Conservation (phyloP, 2,113 vertebrate genomes). For the Phalacrocorax brasilianus region DNA sequence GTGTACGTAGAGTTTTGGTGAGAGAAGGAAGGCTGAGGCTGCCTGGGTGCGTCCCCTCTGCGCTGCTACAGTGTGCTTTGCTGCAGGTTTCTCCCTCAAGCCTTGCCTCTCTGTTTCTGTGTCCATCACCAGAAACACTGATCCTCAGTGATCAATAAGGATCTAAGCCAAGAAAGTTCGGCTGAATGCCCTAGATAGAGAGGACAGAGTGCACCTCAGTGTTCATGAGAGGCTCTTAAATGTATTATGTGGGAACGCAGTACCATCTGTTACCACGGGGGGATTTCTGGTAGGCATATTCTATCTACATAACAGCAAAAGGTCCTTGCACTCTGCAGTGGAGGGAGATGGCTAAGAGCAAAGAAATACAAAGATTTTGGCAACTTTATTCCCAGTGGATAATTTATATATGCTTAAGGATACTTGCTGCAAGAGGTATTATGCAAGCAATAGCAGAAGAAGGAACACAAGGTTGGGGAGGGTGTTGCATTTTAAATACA, state of each 20-base stretch:
- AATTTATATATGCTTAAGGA: neutral
- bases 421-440: neutral
- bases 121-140: neutral
- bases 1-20: conserved; percentile 82
- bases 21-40: neutral
- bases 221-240: neutral
- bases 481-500: neutral
- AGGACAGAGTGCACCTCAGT: neutral
- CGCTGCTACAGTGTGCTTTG: neutral
- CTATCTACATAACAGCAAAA: neutral
- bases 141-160: neutral
- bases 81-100: neutral
- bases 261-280: neutral
- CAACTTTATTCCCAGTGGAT: neutral
- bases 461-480: neutral
- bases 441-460: neutral
- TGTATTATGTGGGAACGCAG: neutral
- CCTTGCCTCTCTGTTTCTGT: neutral
- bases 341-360: neutral
- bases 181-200: neutral
- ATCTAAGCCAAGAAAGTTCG: neutral
- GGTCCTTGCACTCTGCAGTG: neutral
- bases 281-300: neutral
- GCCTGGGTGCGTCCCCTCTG: neutral
- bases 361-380: neutral